Evolutionary conservation across 2,113 vertebrate species (phyloP).

Genomic region (Corythoichthys intestinalis): DNA sequence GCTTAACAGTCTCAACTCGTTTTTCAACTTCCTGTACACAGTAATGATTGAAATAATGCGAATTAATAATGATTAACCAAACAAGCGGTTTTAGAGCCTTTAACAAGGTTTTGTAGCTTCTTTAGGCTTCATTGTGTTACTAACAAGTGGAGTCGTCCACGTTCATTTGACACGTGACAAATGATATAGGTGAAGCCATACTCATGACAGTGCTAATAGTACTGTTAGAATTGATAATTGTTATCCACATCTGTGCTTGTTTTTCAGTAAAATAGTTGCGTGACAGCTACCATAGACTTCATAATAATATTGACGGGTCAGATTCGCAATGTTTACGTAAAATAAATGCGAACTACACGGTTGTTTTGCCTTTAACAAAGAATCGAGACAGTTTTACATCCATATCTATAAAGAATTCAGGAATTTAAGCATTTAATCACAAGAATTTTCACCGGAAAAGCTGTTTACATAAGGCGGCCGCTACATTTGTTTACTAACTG

Average conservation of each 20-base stretch:
- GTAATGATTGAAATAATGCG: not conserved
- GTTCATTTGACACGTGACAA: not conserved
- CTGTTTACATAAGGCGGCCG: no score
- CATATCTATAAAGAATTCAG: no score
- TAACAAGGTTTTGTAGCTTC: not conserved
- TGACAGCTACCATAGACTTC: not conserved
- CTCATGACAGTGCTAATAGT: not conserved
- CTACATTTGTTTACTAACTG: no score
- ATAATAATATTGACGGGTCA: no score
- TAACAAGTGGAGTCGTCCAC: not conserved
- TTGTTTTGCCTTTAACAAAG: no score
- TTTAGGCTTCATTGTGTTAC: not conserved
- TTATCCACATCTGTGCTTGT: no score
- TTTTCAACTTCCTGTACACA: not conserved
- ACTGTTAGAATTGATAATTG: not conserved
- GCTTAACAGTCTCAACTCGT: constrained; percentile 54
- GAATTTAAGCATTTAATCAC: no score
- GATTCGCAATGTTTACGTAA: no score
- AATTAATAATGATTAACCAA: not conserved
- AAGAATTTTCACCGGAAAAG: no score
- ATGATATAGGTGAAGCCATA: not conserved
- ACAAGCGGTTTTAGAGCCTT: not conserved
- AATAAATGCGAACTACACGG: no score
- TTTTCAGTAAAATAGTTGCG: not conserved
- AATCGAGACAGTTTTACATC: no score